phyloP scores from a whole-genome alignment of 2,888 invertebrate species.

The Drosophila macrospina region DNA sequence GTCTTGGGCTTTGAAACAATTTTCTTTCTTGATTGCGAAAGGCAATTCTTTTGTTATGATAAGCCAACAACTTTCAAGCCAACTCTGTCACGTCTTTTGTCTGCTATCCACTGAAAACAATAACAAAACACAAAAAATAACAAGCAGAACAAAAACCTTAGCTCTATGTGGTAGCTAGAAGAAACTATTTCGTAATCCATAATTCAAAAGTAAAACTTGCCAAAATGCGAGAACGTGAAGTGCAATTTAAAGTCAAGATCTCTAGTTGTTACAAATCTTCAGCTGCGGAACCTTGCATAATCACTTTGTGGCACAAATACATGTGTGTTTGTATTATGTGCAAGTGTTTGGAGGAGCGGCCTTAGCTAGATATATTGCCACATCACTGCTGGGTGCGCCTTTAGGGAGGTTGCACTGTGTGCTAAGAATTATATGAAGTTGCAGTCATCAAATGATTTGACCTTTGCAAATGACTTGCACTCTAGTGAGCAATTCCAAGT shows the following conservation, averaged over 20 bases:
- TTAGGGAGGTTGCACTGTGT: constrained; percentile 45
- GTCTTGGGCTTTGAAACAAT: constrained; percentile 19
- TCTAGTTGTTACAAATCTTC: constrained; percentile 3
- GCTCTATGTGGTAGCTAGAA: background rate
- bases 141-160: constrained; percentile 12
- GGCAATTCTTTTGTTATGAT: constrained; percentile 58
- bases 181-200: constrained; percentile 33
- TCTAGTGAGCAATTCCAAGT: constrained; percentile 1
- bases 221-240: constrained; percentile 33
- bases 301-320: constrained; percentile 4
- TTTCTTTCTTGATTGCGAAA: constrained; percentile 34
- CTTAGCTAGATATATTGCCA: constrained; percentile 35
- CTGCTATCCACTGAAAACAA: background rate
- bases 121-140: background rate
- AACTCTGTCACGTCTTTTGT: constrained; percentile 35
- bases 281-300: constrained; percentile 48
- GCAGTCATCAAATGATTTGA: constrained; percentile 17
- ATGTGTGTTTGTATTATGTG: background rate
- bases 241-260: constrained; percentile 35
- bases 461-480: constrained; percentile 37
- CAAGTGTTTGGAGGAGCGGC: constrained; percentile 41
- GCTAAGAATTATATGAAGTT: background rate
- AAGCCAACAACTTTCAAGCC: constrained; percentile 38
- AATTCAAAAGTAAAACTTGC: constrained; percentile 28
- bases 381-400: constrained; percentile 52